These are phyloP conservation scores for Amphiura filiformis DNA, from an alignment of 35 echinoderm and acorn worm genomes.

Conservation along the genomic window DNA sequence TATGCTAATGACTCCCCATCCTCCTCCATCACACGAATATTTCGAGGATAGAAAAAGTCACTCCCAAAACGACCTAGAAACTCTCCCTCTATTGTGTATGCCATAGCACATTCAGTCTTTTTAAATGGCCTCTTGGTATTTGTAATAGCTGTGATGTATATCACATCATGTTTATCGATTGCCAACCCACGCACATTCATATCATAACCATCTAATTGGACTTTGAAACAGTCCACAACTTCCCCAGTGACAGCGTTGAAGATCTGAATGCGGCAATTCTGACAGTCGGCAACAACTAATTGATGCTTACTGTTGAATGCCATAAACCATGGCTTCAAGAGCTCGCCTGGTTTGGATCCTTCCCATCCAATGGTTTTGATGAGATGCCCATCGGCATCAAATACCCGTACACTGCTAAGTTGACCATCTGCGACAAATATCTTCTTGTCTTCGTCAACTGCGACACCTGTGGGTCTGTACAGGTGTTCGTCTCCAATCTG, in stretches of 20 bases:
- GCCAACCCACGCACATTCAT: background rate
- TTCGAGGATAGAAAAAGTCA: background rate
- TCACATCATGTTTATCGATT: background rate
- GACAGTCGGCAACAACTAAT: background rate
- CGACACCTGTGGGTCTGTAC: background rate
- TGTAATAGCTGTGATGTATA: background rate
- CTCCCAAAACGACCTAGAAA: background rate
- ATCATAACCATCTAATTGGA: background rate
- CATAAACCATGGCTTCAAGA: background rate
- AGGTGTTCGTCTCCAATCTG: background rate
- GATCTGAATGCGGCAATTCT: background rate
- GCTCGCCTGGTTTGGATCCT: background rate
- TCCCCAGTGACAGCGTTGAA: background rate
- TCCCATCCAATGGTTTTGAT: background rate
- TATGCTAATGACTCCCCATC: background rate
- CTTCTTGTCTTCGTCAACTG: background rate
- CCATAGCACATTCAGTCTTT: background rate
- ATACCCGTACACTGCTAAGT: background rate
- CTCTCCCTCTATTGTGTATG: background rate
- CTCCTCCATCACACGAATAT: background rate
- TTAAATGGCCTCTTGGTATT: background rate
- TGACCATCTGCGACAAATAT: background rate
- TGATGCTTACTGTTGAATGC: background rate
- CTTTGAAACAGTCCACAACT: background rate
- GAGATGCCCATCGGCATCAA: background rate